Conservation (phyloP, 2,113 vertebrate genomes). For the Nesogale talazaci region DNA sequence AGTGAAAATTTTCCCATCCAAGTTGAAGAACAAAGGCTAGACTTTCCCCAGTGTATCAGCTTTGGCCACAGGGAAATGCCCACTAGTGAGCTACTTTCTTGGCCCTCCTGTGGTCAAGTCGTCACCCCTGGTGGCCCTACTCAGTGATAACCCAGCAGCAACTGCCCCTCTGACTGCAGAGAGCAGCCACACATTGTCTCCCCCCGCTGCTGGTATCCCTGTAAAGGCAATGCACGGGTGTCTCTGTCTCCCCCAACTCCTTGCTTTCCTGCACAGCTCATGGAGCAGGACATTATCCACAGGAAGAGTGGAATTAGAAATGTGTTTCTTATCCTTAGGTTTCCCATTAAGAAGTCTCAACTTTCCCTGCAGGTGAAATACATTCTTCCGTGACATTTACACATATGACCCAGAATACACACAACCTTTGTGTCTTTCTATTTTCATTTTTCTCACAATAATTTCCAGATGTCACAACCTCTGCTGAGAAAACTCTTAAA, state of each 20-base stretch:
- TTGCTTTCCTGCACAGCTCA: neutral
- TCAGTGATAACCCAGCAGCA: neutral
- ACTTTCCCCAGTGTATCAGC: neutral
- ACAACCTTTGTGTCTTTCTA: neutral
- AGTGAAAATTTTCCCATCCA: neutral
- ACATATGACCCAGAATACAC: neutral
- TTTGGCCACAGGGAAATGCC: neutral
- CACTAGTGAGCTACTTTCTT: neutral
- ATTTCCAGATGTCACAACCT: neutral
- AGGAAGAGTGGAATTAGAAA: neutral
- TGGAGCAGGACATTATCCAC: neutral
- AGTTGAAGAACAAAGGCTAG: neutral
- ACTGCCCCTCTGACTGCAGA: neutral
- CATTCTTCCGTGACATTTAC: neutral
- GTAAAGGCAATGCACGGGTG: neutral
- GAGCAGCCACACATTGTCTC: neutral
- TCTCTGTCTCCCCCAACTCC: neutral
- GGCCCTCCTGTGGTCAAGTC: rapidly evolving
- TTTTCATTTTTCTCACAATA: constrained; percentile 36
- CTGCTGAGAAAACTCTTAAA: neutral
- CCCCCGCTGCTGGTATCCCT: neutral
- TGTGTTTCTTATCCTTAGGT: neutral
- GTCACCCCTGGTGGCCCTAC: neutral
- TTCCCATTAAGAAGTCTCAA: constrained; percentile 1
- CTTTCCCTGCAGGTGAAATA: neutral